phyloP scores from a whole-genome alignment of 2,888 invertebrate species.

The Eutolmus rufibarbis region DNA sequence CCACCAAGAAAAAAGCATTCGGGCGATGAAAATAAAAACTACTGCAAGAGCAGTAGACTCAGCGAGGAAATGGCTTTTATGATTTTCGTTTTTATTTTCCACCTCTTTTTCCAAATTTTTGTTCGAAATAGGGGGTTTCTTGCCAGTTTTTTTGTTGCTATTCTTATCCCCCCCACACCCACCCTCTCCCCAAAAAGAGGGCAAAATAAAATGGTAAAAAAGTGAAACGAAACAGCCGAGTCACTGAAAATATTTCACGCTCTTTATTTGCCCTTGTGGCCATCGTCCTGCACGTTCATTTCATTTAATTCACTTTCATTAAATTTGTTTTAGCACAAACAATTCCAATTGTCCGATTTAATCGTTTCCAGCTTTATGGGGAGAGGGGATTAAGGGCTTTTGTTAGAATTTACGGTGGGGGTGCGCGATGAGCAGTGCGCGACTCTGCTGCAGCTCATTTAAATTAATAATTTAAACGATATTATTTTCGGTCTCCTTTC shows the following conservation, averaged over 20 bases:
- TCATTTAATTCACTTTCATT: constrained; percentile 33
- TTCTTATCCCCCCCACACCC: background rate
- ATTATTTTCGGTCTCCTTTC: background rate
- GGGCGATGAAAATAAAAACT: background rate
- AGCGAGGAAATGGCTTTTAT: constrained; percentile 14
- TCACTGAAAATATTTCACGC: constrained; percentile 9
- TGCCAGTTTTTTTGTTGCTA: background rate
- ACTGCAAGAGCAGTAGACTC: background rate
- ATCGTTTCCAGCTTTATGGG: constrained; percentile 14
- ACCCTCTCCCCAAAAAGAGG: background rate
- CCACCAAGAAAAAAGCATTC: background rate
- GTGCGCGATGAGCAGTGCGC: background rate
- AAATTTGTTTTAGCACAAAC: constrained; percentile 32
- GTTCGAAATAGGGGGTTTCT: background rate
- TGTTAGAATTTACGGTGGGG: constrained; percentile 18
- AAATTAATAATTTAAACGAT: constrained; percentile 18
- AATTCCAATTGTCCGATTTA: constrained; percentile 29
- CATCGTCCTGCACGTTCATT: constrained; percentile 18
- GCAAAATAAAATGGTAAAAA: background rate
- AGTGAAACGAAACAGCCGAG: background rate
- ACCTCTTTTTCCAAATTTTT: background rate
- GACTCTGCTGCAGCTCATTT: background rate
- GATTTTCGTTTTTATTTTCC: background rate
- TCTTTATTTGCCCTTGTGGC: constrained; percentile 19
- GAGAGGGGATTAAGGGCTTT: constrained; percentile 9